Base-by-base conservation (phyloP, 1,140 invertebrate species). In the Trichomalopsis sarcophagae region DNA sequence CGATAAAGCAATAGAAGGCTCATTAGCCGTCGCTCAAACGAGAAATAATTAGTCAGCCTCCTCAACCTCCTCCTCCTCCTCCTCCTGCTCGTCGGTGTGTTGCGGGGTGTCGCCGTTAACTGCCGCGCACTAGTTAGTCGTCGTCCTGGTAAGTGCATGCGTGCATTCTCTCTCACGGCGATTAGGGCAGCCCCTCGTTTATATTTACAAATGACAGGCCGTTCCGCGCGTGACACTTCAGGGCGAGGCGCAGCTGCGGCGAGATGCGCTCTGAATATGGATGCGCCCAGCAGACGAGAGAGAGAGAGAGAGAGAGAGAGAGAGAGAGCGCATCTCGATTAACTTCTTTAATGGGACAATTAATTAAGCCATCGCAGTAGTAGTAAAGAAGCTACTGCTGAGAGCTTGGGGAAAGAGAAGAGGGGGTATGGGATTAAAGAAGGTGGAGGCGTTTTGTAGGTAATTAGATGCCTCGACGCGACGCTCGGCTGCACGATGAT, bases 181-280 rank as follows among this genome's bases (percentile, higher is more conserved):
- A 50, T 50, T 50, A 50, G 47, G 47, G 47, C 47, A 21, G 14
- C 6, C 50, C 50, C 50, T 55, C 55, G 33, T 44, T 78, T 62
- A 62, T 30, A 62, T 55, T 78, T 78, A 78, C 76, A 78, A 78
- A 78, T 78, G 76, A 78, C 44, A 21, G 17, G 50, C 47, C 23
- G 76, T 74, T 33, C 30, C 36, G 17, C 6, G 6, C 6, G 33
- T 33, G 75, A 27, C 75, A 30, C 76, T 17, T 62, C 7, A 6
- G 55, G 17, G 14, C 55, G 55, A n/a, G 55, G 17, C 17, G 55
- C 55, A n/a, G 55, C 55, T 62, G 55, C 50, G 5, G 2, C 50
- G 14, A 55, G 13, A 62, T 62, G 44, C 50, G 47, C 76, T 50
- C 76, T 78, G 76, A 78, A 78, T 78, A 78, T 78, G 76, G 47